Evolutionary conservation across 1,140 invertebrate genomes (phyloP), one percentile per base, ranked within the genome.

Genomic region (Dendrolimus kikuchii): DNA sequence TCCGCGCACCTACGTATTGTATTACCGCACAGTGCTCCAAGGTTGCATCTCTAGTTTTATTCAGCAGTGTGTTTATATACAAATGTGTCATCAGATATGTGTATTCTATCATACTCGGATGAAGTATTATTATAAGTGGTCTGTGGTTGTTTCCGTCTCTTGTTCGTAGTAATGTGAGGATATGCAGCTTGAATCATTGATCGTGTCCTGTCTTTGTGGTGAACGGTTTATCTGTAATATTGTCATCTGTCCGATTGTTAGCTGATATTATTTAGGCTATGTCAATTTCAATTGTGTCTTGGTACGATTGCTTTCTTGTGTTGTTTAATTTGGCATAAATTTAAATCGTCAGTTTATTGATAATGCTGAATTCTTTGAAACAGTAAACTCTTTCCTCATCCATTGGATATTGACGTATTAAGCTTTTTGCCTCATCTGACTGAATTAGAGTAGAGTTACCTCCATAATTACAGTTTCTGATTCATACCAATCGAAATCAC

Each of bases 171-270:
- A 68, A 60, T 56, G 60, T 49, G 63, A 66, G 68, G 66, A 68
- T 62, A 62, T 60, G 55, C 52, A 62, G 49, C 62, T 73, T 66
- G 64, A 71, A 66, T 78, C 61, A 73, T 65, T 67, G 62, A 62
- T 71, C 51, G 55, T 65, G 71, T 76, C 68, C 66, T 63, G 66
- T 70, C 62, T 71, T 71, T 72, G 71, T 73, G 62, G 55, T 68
- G 23, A 23, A 23, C 23, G n/a, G 50, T 51, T 39, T 40, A 40
- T 50, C 7, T 38, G 49, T 40, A 41, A 41, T 38, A 6, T 6
- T 40, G 9, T 38, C 38, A 39, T 41, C 9, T 39, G 38, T 50
- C 39, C 40, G 5, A 39, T 41, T 38, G 44, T 36, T 38, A 8
- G 9, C 38, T 46, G 23, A 46, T 23, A 23, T 23, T 23, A 23